Conservation (phyloP, 2,888 invertebrate species). For the Drosophila pseudotalamancana region DNA sequence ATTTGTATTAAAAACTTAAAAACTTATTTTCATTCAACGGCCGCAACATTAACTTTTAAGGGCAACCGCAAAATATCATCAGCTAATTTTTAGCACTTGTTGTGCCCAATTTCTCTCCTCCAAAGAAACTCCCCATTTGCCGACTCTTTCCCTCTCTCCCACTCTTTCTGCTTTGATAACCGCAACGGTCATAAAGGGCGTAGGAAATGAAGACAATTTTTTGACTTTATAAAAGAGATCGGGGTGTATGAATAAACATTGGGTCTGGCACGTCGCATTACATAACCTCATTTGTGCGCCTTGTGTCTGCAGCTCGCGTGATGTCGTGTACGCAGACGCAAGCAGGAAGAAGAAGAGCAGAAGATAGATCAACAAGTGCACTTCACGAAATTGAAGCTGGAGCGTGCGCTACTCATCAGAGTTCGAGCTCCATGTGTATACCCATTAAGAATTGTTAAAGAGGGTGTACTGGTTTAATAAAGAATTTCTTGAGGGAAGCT, state of each 20-base stretch:
- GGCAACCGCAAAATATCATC: constrained; percentile 57
- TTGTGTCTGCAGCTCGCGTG: constrained; percentile 63
- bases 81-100: constrained; percentile 58
- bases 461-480: neutral
- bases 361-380: constrained; percentile 56
- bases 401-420: constrained; percentile 49
- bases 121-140: constrained; percentile 1
- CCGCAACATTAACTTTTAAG: constrained; percentile 55
- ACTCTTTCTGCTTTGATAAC: constrained; percentile 8
- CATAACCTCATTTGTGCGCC: constrained; percentile 65
- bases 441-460: neutral
- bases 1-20: constrained; percentile 17
- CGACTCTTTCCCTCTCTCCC: neutral
- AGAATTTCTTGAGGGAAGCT: neutral
- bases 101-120: constrained; percentile 51
- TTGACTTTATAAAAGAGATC: neutral
- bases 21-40: constrained; percentile 23
- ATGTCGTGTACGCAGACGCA: constrained; percentile 68
- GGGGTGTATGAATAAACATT: constrained; percentile 65
- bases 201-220: constrained; percentile 27
- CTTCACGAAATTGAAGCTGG: constrained; percentile 33
- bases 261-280: constrained; percentile 39
- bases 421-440: constrained; percentile 6
- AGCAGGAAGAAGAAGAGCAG: constrained; percentile 9
- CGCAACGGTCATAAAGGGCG: constrained; percentile 31